Conservation (phyloP, 2,888 invertebrate species). For the Agriotes lineatus region DNA sequence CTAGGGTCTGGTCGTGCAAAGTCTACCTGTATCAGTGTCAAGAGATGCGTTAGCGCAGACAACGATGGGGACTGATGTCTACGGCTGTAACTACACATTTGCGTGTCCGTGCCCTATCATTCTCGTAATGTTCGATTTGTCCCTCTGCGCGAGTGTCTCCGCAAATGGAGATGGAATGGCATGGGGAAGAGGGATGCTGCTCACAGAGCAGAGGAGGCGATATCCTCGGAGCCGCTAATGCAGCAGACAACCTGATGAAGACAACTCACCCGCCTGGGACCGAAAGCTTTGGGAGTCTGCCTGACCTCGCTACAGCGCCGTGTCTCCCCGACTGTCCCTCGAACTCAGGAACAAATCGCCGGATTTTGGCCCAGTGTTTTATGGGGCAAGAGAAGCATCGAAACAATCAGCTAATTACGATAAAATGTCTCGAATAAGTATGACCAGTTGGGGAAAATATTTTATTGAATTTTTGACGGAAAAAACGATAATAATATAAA, state of each 20-base stretch:
- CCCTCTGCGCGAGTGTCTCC: conserved; percentile 55
- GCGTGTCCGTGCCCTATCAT: conserved; percentile 54
- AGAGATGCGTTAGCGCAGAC: conserved; percentile 44
- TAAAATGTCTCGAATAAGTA: too few species aligned
- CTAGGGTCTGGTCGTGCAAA: conserved; percentile 14
- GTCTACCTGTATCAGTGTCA: conserved; percentile 47
- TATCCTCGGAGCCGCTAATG: conserved; percentile 61
- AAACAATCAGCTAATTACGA: too few species aligned
- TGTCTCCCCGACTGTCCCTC: conserved; percentile 1
- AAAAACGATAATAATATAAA: too few species aligned
- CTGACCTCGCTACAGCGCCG: conserved; percentile 44
- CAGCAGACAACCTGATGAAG: conserved; percentile 65
- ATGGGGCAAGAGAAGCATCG: too few species aligned
- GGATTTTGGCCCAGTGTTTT: too few species aligned
- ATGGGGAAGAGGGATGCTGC: conserved; percentile 52
- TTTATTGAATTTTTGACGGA: too few species aligned
- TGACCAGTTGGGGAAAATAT: too few species aligned
- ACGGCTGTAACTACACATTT: conserved; percentile 52
- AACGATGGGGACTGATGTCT: conserved; percentile 39
- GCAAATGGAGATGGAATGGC: conserved; percentile 61
- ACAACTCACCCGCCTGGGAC: conserved; percentile 64
- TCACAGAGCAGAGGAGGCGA: conserved; percentile 53
- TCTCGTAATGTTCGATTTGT: conserved; percentile 60
- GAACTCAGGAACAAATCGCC: too few species aligned
- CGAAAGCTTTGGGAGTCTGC: conserved; percentile 52